Evolutionary conservation across 2,797 vertebrate species (phyloP), one percentile per base, ranked within the genome.

Genomic region (Galaxias olidus): DNA sequence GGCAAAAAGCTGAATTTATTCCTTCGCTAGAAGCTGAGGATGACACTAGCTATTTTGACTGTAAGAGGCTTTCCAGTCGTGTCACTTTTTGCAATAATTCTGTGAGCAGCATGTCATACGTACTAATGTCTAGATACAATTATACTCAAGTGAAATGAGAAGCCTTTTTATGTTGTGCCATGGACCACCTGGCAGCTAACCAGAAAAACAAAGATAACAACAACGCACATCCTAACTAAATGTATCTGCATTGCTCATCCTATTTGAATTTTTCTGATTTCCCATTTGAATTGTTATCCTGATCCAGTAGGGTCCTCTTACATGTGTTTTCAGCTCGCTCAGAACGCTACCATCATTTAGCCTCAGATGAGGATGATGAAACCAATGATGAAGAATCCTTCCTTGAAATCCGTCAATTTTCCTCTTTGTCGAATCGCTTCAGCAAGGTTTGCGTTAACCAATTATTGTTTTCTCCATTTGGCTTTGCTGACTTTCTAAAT

Each of bases 31-130:
- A 98, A 58, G 95, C 95, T 0, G 97, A 98, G 69, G 97, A 98
- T 0, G 97, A 98, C 84, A 98, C 97, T 62, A 99, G 96, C 88
- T 99, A 99, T 87, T 99, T 99, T 2, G 97, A 99, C 89, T 98
- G 97, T 99, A 88, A 81, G 95, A 81, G 30, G 44, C 59, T 20
- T 13, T 6, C 30, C 6, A 3, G 30, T 30, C 20, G 12, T 53
- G 10, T 1, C 42, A 19, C 17, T 17, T 17, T 13, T 11, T 11
- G 7, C n/a, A 9, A n/a, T n/a, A 2, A 30, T 30, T 30, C 30
- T 30, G 30, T 30, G 30, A 30, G 30, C 30, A 30, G 6, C 30
- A 30, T 30, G 6, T 30, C 30, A 30, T 2, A 30, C 6, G 3
- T 30, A 30, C 30, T 30, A 30, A 3, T 30, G 30, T 30, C 30